Evolutionary conservation across 2,888 invertebrate species (phyloP).

Genomic region (Spilosoma lubricipeda): DNA sequence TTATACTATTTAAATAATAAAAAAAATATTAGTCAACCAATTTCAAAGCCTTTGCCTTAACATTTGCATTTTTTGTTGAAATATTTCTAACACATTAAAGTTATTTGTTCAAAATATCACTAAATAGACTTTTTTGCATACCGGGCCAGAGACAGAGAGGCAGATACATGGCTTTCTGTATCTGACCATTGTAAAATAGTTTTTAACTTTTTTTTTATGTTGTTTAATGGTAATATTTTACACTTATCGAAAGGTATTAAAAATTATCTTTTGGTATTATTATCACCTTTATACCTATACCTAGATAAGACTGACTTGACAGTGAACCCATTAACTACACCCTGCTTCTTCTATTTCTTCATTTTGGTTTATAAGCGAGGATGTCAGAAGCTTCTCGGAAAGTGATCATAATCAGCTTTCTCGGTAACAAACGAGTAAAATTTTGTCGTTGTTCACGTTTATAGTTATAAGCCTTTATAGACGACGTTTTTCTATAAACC

Average conservation of each 20-base stretch:
- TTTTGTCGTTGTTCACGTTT: not conserved
- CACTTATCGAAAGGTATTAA: no score
- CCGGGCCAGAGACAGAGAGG: no score
- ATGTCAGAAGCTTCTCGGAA: not conserved
- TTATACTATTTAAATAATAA: no score
- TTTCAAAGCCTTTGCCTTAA: no score
- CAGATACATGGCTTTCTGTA: not conserved
- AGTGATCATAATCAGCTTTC: not conserved
- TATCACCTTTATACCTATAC: no score
- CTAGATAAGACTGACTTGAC: not conserved
- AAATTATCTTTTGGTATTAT: no score
- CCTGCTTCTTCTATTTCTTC: not conserved
- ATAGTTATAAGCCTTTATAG: not conserved
- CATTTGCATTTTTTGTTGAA: not conserved
- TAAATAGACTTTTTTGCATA: not conserved
- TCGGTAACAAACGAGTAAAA: not conserved
- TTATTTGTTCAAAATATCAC: not conserved
- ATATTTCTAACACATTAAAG: not conserved
- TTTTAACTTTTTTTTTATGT: no score
- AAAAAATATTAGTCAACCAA: no score
- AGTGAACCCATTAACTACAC: not conserved
- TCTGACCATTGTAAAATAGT: no score
- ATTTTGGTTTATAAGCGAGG: not conserved
- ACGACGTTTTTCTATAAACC: not conserved
- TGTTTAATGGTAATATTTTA: no score